Conservation (phyloP, 2,888 invertebrate genomes). For the Podabrus alpinus region DNA sequence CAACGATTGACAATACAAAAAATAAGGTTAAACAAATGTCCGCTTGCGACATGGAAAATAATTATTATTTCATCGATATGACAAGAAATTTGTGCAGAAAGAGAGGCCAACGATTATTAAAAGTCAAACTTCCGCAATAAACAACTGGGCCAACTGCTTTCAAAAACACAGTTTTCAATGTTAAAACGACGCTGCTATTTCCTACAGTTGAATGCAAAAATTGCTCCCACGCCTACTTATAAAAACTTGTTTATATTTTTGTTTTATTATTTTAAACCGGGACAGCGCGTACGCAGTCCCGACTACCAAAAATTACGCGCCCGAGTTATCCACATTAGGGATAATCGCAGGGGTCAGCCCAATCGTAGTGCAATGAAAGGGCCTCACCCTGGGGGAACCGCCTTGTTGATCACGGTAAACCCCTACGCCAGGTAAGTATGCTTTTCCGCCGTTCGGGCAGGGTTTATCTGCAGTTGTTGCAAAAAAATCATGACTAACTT, state of each 20-base stretch:
- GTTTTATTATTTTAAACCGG: slow-evolving; percentile 45
- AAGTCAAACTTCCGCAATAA: not conserved
- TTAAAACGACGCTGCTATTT: not conserved
- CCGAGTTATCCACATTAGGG: slow-evolving; percentile 75
- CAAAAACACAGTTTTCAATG: not conserved
- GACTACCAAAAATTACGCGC: slow-evolving; percentile 70
- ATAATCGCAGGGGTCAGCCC: slow-evolving; percentile 64
- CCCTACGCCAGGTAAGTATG: slow-evolving; percentile 61
- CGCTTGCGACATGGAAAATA: not conserved
- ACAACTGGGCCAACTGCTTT: not conserved
- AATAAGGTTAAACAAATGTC: not conserved
- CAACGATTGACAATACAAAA: not conserved
- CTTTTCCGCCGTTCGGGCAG: slow-evolving; percentile 31
- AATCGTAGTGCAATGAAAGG: slow-evolving; percentile 70
- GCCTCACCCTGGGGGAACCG: slow-evolving; percentile 73
- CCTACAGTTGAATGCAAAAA: not conserved
- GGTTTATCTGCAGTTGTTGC: no score
- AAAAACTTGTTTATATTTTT: not conserved
- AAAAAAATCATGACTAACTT: no score
- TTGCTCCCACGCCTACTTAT: no score
- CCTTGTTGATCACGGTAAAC: slow-evolving; percentile 71
- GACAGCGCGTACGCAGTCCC: slow-evolving; percentile 68
- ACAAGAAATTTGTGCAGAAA: not conserved
- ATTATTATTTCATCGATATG: not conserved
- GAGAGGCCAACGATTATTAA: not conserved